A percentile compares a stretch with the other conserved stretches of the same genome.
phyloP scores from a whole-genome alignment of 2,113 vertebrate genomes.

The Psilopogon haemacephalus region DNA sequence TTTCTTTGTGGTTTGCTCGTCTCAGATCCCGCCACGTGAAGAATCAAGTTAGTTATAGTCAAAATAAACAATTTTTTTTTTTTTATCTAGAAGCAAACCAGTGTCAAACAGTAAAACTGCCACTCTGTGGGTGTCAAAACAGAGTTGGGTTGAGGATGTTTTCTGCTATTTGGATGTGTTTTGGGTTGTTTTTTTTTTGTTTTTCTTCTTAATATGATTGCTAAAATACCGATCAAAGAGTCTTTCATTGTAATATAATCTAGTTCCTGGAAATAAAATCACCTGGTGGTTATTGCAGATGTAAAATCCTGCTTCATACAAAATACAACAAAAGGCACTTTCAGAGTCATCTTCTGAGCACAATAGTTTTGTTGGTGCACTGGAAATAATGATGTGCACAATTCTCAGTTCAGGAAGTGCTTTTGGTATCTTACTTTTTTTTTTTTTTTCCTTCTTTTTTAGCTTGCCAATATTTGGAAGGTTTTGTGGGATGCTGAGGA shows the following conservation, averaged over 20 bases:
- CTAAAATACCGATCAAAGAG: neutral
- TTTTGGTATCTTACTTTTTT: neutral
- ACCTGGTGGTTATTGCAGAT: neutral
- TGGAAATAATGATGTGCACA: neutral
- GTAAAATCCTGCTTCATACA: neutral
- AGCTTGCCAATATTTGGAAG: neutral
- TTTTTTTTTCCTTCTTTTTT: neutral
- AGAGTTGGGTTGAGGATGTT: neutral
- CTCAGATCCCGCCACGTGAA: neutral
- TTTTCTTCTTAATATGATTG: neutral
- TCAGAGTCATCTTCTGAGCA: slow-evolving; percentile 13
- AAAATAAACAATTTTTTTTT: neutral
- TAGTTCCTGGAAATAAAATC: slow-evolving; percentile 31
- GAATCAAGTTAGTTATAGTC: neutral
- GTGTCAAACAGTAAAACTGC: neutral
- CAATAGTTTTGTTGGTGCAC: neutral
- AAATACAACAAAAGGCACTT: slow-evolving; percentile 28
- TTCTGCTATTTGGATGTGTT: neutral
- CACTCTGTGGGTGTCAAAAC: neutral
- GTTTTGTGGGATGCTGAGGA: neutral
- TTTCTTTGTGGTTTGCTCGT: neutral
- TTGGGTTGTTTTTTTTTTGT: neutral
- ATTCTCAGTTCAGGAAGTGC: neutral
- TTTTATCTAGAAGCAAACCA: neutral
- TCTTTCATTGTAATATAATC: neutral